These are phyloP conservation scores for Ammodytes marinus DNA, from an alignment of 2,113 vertebrate genomes.

Conservation along the genomic window DNA sequence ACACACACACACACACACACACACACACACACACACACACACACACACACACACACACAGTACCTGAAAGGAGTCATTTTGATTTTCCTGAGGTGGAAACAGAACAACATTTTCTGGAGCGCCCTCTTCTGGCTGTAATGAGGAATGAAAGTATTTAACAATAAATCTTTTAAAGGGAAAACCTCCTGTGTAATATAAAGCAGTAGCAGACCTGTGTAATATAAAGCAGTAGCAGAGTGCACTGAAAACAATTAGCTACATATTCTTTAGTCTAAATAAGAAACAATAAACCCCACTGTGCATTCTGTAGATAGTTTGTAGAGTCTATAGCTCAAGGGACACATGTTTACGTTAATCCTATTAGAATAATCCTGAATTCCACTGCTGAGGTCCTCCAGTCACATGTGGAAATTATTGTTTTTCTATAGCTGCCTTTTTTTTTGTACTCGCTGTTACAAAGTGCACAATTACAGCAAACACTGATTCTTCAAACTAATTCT, in stretches of 20 bases:
- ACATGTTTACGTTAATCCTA: constrained; percentile 72
- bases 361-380: constrained; percentile 77
- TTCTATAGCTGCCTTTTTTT: background rate
- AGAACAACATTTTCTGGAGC: constrained; percentile 78
- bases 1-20: background rate
- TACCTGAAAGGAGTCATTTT: constrained; percentile 71
- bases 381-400: constrained; percentile 29
- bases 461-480: background rate
- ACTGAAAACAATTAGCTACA: background rate
- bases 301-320: background rate
- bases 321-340: constrained; percentile 38
- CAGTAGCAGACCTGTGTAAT: background rate
- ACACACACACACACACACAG: constrained; percentile 6
- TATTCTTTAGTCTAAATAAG: constrained; percentile 17
- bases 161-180: constrained; percentile 6
- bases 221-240: background rate
- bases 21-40: background rate
- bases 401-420: constrained; percentile 34
- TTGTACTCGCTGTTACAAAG: background rate
- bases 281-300: constrained; percentile 24
- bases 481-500: background rate
- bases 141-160: constrained; percentile 48
- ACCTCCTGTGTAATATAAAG: background rate
- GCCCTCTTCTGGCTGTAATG: constrained; percentile 84
- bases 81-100: constrained; percentile 77